Conservation (phyloP, 2,113 vertebrate genomes). For the Passerina amoena region DNA sequence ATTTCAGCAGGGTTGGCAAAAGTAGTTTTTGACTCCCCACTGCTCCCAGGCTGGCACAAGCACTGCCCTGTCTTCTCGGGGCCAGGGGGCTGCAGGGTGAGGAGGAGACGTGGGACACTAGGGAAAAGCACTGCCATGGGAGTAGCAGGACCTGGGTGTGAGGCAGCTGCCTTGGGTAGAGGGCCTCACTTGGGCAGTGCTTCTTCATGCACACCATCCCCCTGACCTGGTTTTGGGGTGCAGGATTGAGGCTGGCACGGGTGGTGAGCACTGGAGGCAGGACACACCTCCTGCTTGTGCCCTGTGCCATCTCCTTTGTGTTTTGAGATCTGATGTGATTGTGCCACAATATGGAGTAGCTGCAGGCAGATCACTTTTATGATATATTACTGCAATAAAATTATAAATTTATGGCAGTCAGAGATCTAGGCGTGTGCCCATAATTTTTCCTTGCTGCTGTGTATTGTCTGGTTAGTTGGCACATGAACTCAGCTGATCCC, state of each 20-base stretch:
- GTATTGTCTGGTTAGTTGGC: neutral
- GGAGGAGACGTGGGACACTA: neutral
- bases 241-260: accelerated
- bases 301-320: neutral
- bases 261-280: accelerated
- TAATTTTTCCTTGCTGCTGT: neutral
- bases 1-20: slow-evolving; percentile 21
- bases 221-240: neutral
- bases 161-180: neutral
- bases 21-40: accelerated
- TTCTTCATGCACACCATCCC: accelerated
- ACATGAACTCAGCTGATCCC: accelerated
- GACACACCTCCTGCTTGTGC: accelerated
- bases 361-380: neutral
- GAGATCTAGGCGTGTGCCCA: neutral
- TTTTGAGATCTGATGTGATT: neutral
- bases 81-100: neutral
- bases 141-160: neutral
- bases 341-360: neutral
- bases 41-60: neutral
- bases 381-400: slow-evolving; percentile 13
- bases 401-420: neutral
- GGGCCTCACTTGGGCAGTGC: neutral
- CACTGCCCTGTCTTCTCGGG: neutral
- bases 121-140: accelerated